Conservation (phyloP, 53 echinoderm and acorn worm genomes). For the Actinopyga echinites region DNA sequence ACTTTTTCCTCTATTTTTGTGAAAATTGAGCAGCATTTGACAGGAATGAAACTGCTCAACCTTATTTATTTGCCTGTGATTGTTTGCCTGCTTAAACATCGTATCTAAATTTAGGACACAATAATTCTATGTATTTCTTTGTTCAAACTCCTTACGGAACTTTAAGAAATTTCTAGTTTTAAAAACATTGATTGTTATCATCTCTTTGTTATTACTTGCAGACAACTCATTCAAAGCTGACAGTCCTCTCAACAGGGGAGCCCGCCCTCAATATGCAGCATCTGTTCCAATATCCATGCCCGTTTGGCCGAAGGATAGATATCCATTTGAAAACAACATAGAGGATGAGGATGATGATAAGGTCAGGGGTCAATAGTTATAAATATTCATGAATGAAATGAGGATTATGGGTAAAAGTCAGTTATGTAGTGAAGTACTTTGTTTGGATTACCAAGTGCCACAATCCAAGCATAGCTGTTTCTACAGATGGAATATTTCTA, state of each 20-base stretch:
- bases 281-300: conserved; percentile 97
- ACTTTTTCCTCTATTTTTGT: no score
- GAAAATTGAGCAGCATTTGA: no score
- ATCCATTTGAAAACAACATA: conserved; percentile 60
- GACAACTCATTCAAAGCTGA: conserved; percentile 90
- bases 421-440: no score
- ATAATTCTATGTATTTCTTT: no score
- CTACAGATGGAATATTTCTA: background rate
- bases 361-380: conserved; percentile 11
- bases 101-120: no score
- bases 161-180: no score
- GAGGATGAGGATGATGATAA: conserved; percentile 42
- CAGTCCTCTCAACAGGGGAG: conserved; percentile 33
- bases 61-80: no score
- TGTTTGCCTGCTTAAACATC: no score
- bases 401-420: background rate
- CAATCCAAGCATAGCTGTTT: no score
- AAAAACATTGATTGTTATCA: background rate
- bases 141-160: no score
- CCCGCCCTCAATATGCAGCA: conserved; percentile 74
- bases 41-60: no score
- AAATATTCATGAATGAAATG: background rate
- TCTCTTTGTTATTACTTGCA: conserved; percentile 11
- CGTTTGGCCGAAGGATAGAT: conserved; percentile 81
- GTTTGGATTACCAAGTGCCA: background rate